Percentiles rank a stretch among this genome's conserved stretches.
Evolutionary conservation across 2,888 invertebrate genomes (phyloP).

Genomic region (Callosobruchus maculatus): DNA sequence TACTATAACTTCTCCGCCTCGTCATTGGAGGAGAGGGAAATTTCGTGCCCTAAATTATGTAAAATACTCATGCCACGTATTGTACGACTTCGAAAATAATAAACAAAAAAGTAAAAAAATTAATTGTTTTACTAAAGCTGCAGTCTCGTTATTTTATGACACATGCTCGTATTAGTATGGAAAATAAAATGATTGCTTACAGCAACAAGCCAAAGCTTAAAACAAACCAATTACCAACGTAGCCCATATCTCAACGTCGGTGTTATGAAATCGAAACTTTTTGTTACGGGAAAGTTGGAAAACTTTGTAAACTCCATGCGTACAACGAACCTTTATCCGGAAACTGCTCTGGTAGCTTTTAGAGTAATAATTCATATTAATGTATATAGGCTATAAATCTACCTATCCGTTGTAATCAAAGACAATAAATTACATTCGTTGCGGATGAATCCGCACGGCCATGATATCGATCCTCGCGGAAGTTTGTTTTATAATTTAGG

Average conservation of each 20-base stretch:
- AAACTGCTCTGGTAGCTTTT: neutral
- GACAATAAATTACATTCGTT: constrained; percentile 1
- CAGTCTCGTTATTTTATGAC: no score
- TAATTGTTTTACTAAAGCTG: no score
- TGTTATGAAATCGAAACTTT: neutral
- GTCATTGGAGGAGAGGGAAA: no score
- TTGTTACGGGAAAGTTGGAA: neutral
- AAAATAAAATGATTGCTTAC: no score
- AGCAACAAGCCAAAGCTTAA: neutral
- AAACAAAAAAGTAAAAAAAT: no score
- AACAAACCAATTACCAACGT: neutral
- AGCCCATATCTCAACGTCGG: neutral
- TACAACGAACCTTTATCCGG: neutral
- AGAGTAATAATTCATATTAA: constrained; percentile 1
- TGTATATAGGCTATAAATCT: constrained; percentile 2
- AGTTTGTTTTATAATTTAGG: neutral
- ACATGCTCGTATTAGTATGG: no score
- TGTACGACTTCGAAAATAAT: no score
- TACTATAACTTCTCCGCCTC: no score
- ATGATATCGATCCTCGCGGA: neutral
- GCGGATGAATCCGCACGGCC: neutral
- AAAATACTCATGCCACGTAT: no score
- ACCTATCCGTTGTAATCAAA: neutral
- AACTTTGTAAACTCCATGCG: neutral
- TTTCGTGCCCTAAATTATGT: no score